Conservation (phyloP, 2,888 invertebrate genomes). For the Epsilonema sp. region DNA sequence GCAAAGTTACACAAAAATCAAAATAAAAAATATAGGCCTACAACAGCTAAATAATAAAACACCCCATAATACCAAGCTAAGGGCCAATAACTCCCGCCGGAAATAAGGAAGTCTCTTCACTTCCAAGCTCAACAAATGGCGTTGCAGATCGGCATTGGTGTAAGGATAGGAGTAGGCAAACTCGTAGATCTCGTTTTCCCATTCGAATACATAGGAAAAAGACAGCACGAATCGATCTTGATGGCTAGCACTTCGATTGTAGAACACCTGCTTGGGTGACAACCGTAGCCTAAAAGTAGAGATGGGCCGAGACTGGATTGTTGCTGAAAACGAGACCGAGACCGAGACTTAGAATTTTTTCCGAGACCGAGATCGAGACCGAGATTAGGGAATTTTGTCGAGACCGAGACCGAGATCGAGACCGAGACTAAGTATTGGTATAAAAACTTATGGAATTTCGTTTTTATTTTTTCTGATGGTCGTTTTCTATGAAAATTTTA, state of each 20-base stretch:
- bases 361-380: too few relatives aligned
- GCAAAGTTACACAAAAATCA: too few relatives aligned
- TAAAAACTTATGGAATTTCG: too few relatives aligned
- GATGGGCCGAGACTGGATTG: not conserved
- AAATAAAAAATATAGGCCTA: not conserved
- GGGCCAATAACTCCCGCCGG: conserved; percentile 48
- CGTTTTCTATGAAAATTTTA: too few relatives aligned
- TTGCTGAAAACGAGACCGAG: not conserved
- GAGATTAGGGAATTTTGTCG: too few relatives aligned
- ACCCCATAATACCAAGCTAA: conserved; percentile 31
- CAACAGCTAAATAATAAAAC: not conserved
- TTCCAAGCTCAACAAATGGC: conserved; percentile 55
- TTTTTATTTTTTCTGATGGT: too few relatives aligned
- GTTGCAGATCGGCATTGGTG: conserved; percentile 72
- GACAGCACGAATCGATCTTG: conserved; percentile 74
- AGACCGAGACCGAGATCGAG: too few relatives aligned
- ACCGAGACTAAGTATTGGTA: too few relatives aligned
- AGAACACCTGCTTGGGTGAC: conserved; percentile 65
- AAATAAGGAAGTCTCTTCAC: conserved; percentile 41
- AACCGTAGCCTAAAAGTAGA: conserved; percentile 53
- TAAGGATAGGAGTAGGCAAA: conserved; percentile 84
- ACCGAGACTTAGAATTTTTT: too few relatives aligned
- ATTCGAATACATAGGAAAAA: conserved; percentile 79
- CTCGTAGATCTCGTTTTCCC: conserved; percentile 80
- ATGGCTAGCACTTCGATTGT: conserved; percentile 70